Percentiles rank a stretch among this genome's conserved stretches.
Conservation (phyloP, 2,113 vertebrate species). For the Oryzias javanicus region DNA sequence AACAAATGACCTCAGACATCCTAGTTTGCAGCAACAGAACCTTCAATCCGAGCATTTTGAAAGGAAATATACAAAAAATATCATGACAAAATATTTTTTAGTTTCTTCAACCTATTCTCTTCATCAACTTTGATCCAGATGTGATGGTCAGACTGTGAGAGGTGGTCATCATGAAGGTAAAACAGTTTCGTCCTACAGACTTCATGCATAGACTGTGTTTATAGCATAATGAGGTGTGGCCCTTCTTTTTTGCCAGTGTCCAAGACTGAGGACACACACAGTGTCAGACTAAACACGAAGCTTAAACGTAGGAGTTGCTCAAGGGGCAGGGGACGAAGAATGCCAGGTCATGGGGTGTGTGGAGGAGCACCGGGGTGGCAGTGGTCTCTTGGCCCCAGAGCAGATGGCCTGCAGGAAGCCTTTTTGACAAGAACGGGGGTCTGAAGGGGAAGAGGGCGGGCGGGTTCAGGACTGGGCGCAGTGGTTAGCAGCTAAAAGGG, state of each 20-base stretch:
- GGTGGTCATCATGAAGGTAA: slow-evolving; percentile 28
- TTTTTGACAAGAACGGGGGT: slow-evolving; percentile 55
- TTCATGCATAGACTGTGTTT: slow-evolving; percentile 45
- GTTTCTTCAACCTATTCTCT: no score
- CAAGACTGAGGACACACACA: slow-evolving; percentile 33
- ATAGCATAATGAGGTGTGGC: slow-evolving; percentile 43
- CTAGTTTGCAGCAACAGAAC: slow-evolving; percentile 16
- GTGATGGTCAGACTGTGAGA: not conserved
- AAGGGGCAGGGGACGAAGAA: slow-evolving; percentile 57
- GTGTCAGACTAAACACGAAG: slow-evolving; percentile 67
- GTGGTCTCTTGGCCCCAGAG: slow-evolving; percentile 53
- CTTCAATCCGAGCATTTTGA: not conserved
- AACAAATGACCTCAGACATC: slow-evolving; percentile 62
- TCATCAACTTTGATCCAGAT: not conserved
- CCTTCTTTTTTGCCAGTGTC: slow-evolving; percentile 22
- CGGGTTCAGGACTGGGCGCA: slow-evolving; percentile 37
- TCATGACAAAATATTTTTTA: no score
- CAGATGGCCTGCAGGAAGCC: slow-evolving; percentile 67
- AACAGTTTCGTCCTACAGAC: slow-evolving; percentile 18
- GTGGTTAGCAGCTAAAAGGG: slow-evolving; percentile 53
- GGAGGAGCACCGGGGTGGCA: slow-evolving; percentile 44
- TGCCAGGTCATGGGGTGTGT: slow-evolving; percentile 67
- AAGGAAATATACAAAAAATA: no score
- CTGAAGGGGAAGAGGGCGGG: slow-evolving; percentile 47
- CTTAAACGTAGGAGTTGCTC: slow-evolving; percentile 51